phyloP scores from a whole-genome alignment of 2,888 invertebrate genomes.

The Epirrita christyi region DNA sequence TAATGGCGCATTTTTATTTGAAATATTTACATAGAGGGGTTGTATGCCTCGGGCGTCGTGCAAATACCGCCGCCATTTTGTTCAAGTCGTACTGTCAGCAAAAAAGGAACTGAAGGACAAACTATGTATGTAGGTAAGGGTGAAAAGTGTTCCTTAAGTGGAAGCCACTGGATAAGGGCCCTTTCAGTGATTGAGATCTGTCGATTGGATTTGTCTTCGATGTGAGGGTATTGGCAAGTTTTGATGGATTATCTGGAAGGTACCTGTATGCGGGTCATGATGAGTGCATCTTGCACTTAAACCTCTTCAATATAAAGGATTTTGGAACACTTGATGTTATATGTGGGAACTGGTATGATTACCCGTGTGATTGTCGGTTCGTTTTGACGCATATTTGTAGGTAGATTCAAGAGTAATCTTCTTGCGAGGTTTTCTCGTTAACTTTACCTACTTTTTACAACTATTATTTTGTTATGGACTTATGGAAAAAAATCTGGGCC shows the following conservation, averaged over 20 bases:
- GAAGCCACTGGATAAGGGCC: constrained; percentile 52
- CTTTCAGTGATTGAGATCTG: constrained; percentile 39
- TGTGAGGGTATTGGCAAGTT: constrained; percentile 8
- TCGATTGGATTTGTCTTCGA: constrained; percentile 31
- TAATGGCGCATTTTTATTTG: constrained; percentile 83
- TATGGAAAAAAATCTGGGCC: too few relatives aligned
- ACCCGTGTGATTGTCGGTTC: too few relatives aligned
- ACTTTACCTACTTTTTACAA: too few relatives aligned
- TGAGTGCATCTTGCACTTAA: too few relatives aligned
- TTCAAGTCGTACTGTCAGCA: constrained; percentile 67
- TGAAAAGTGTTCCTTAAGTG: constrained; percentile 51
- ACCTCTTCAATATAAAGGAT: too few relatives aligned
- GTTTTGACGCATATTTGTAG: too few relatives aligned
- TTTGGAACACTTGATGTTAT: too few relatives aligned
- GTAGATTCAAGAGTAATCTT: too few relatives aligned
- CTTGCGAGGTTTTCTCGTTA: too few relatives aligned
- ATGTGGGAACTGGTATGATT: too few relatives aligned
- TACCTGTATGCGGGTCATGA: constrained; percentile 21
- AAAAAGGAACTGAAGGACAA: constrained; percentile 38
- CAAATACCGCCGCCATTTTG: constrained; percentile 78
- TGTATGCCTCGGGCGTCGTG: constrained; percentile 48
- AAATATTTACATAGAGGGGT: constrained; percentile 82
- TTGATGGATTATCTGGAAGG: constrained; percentile 11
- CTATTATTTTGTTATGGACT: too few relatives aligned
- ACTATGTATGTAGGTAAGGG: constrained; percentile 25